Percentiles rank a stretch among this genome's conserved stretches.
These are phyloP conservation scores for Tanytarsus gracilentus DNA, from an alignment of 2,888 invertebrate species.

Conservation along the genomic window DNA sequence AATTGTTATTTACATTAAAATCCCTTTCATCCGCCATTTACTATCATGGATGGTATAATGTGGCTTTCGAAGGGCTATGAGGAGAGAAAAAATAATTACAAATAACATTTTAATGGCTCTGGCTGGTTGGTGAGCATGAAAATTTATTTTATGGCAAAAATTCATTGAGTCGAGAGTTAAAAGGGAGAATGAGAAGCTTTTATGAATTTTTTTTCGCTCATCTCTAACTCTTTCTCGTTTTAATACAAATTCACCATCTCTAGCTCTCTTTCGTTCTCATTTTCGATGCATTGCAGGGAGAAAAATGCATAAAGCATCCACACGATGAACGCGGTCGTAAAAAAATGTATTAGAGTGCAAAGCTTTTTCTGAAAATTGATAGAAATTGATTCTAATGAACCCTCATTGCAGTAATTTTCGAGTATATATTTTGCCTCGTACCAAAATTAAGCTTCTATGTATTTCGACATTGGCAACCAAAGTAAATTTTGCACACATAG, in stretches of 20 bases:
- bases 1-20: no score
- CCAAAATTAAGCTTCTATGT: background rate
- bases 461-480: background rate
- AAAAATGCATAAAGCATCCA: no score
- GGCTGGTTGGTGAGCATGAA: slow-evolving; percentile 20
- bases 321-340: no score
- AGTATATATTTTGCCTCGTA: background rate
- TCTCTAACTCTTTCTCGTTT: background rate
- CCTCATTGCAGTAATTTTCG: background rate
- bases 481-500: background rate
- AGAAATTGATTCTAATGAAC: slow-evolving; percentile 12
- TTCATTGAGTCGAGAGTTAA: slow-evolving; percentile 5
- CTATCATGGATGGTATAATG: background rate
- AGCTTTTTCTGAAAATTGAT: no score
- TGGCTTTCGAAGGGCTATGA: slow-evolving; percentile 13
- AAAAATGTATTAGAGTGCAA: background rate
- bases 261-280: no score
- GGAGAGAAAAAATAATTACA: slow-evolving; percentile 24
- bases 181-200: background rate
- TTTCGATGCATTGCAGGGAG: no score
- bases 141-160: slow-evolving; percentile 11
- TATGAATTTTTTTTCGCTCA: background rate
- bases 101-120: slow-evolving; percentile 28
- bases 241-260: no score
- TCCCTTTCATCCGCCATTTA: slow-evolving; percentile 13